A percentile compares a stretch with the other conserved stretches of the same genome.
Conservation (phyloP, 2,888 invertebrate genomes). For the Kuschelorhynchus macadamiae region DNA sequence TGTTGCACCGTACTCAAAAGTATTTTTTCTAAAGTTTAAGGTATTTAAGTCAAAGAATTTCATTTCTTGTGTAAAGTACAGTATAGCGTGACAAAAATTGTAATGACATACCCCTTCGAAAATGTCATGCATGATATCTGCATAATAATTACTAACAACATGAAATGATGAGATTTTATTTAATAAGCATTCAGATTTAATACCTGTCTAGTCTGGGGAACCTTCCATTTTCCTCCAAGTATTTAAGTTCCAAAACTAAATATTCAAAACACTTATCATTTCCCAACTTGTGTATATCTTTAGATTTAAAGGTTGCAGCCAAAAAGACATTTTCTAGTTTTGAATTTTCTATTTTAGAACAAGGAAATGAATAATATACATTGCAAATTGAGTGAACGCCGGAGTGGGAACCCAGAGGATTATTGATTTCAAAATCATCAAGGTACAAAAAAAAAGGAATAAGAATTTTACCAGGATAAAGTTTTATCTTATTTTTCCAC, state of each 20-base stretch:
- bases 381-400: constrained; percentile 52
- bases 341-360: constrained; percentile 45
- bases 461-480: constrained; percentile 51
- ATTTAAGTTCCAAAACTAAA: constrained; percentile 42
- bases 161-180: constrained; percentile 55
- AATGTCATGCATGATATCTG: constrained; percentile 53
- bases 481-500: constrained; percentile 51
- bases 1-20: constrained; percentile 53
- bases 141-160: constrained; percentile 49
- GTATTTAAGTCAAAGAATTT: constrained; percentile 40
- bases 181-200: constrained; percentile 33
- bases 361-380: constrained; percentile 54
- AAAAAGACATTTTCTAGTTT: no score
- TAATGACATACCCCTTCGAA: constrained; percentile 53
- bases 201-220: constrained; percentile 21
- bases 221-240: constrained; percentile 42
- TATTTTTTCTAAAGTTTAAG: constrained; percentile 53
- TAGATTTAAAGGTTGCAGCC: constrained; percentile 2
- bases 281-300: no score
- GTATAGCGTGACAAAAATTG: constrained; percentile 49
- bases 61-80: constrained; percentile 41
- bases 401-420: constrained; percentile 54
- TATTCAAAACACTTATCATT: no score
- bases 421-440: constrained; percentile 57
- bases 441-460: constrained; percentile 52